Conservation (phyloP, 2,113 vertebrate genomes). For the Lynx canadensis region DNA sequence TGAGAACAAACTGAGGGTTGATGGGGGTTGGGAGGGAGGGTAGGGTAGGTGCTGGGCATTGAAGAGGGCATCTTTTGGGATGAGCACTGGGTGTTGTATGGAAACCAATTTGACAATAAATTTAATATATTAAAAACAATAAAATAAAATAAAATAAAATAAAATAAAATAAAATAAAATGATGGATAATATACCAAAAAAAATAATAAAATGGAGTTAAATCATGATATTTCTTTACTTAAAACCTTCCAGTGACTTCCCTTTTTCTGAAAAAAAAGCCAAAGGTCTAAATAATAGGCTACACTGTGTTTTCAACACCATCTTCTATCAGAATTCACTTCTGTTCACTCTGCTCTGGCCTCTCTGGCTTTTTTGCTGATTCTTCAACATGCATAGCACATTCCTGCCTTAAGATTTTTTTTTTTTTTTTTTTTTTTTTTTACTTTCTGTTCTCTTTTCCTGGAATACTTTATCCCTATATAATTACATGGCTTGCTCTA, state of each 20-base stretch:
- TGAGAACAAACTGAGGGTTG: too few relatives aligned
- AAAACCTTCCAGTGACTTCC: not conserved
- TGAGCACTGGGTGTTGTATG: too few relatives aligned
- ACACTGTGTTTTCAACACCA: not conserved
- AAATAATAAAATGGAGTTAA: not conserved
- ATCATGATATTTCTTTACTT: not conserved
- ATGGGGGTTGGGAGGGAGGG: too few relatives aligned
- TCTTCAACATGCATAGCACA: not conserved
- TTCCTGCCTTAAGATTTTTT: not conserved
- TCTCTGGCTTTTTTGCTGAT: not conserved
- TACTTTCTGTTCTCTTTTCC: not conserved
- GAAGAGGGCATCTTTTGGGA: too few relatives aligned
- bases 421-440: not conserved
- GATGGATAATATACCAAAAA: too few relatives aligned
- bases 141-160: too few relatives aligned
- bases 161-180: too few relatives aligned
- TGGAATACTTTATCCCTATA: not conserved
- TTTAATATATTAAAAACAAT: too few relatives aligned
- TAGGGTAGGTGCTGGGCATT: too few relatives aligned
- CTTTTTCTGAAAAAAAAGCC: not conserved
- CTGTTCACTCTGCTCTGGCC: not conserved
- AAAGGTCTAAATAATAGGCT: not conserved
- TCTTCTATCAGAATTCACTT: not conserved
- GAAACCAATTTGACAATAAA: too few relatives aligned
- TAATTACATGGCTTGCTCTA: not conserved